A percentile compares a stretch with the other conserved stretches of the same genome.
Evolutionary conservation across 2,113 vertebrate species (phyloP).

Genomic region (Colinus virginianus): DNA sequence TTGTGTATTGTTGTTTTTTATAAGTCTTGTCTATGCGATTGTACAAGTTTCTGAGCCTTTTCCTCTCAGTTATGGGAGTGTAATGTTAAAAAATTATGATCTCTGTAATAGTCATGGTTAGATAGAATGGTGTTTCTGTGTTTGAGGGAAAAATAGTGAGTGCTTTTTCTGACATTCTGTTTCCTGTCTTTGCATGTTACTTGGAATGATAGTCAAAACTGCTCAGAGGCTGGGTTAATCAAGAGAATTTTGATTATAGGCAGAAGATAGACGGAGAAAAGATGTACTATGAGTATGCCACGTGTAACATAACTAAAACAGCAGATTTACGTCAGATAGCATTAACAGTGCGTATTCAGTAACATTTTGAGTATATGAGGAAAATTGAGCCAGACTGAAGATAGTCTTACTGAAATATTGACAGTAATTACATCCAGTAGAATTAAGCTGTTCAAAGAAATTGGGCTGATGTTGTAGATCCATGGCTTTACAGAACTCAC

Average conservation of each 20-base stretch:
- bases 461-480: not conserved
- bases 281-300: not conserved
- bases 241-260: not conserved
- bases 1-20: too few relatives aligned
- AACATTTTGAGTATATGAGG: not conserved
- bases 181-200: not conserved
- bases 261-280: accelerated
- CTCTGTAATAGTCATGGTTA: not conserved
- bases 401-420: not conserved
- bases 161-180: not conserved
- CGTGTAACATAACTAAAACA: accelerated
- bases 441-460: not conserved
- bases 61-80: not conserved
- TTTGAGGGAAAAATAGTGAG: accelerated
- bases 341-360: not conserved
- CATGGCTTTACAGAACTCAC: not conserved
- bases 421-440: not conserved
- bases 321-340: too few relatives aligned
- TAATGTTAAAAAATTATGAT: too few relatives aligned
- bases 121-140: not conserved
- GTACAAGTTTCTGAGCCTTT: not conserved
- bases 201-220: not conserved
- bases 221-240: not conserved
- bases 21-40: not conserved
- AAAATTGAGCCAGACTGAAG: not conserved